phyloP scores from a whole-genome alignment of 37 sponge, comb jelly and placozoan genomes.

The Dysidea cf. avara region DNA sequence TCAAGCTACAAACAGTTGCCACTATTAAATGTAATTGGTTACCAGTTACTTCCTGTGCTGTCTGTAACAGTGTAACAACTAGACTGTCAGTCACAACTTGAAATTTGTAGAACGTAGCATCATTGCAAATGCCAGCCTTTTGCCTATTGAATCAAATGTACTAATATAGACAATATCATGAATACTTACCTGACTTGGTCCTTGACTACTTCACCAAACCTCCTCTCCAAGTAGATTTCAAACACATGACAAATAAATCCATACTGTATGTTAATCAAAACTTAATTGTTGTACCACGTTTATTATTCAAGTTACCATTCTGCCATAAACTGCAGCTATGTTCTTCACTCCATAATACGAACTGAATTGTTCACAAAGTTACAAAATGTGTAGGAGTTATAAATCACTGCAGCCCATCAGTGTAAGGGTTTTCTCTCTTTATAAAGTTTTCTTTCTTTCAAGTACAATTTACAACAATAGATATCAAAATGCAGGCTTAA shows the following conservation, averaged over 20 bases:
- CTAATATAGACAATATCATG: background rate
- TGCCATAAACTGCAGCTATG: no score
- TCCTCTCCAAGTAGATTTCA: constrained; percentile 25
- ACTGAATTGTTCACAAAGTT: no score
- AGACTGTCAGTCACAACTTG: constrained; percentile 51
- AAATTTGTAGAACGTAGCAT: constrained; percentile 11
- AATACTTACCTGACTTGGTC: constrained; percentile 36
- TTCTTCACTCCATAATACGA: no score
- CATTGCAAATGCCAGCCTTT: constrained; percentile 26
- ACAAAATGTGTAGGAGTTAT: no score
- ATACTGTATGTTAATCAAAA: constrained; percentile 63
- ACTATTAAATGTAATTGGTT: background rate
- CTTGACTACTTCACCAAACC: constrained; percentile 26
- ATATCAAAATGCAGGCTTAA: no score
- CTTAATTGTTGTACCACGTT: background rate
- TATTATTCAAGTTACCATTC: no score
- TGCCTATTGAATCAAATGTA: constrained; percentile 9
- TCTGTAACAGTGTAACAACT: constrained; percentile 1
- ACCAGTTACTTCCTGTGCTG: constrained; percentile 46
- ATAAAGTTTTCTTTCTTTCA: no score
- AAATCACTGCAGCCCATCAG: no score
- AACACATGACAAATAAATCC: constrained; percentile 56
- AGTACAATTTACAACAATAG: no score
- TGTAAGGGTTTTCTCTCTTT: no score
- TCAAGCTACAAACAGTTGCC: background rate